A percentile compares a stretch with the other conserved stretches of the same genome.
phyloP scores from a whole-genome alignment of 2,797 vertebrate genomes.

The Manis javanica region DNA sequence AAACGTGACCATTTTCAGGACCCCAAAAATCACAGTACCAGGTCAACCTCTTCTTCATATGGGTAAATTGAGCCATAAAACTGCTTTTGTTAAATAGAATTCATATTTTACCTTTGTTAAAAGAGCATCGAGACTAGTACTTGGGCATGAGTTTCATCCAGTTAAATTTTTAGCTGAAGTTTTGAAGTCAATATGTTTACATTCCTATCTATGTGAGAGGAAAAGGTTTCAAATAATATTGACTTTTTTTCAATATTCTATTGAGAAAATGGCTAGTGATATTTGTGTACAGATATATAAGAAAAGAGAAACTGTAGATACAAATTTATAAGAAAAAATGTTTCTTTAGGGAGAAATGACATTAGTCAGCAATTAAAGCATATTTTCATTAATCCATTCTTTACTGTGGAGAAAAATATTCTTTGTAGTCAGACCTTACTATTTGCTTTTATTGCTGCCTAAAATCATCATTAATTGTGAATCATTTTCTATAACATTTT shows the following conservation, averaged over 20 bases:
- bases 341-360: background rate
- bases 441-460: background rate
- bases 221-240: background rate
- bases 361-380: background rate
- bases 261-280: background rate
- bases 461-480: background rate
- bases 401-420: background rate
- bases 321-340: background rate
- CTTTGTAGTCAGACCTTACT: background rate
- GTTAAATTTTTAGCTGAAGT: background rate
- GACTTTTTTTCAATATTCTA: no score
- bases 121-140: background rate
- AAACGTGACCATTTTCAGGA: background rate
- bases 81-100: background rate
- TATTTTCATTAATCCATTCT: background rate
- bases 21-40: background rate
- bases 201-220: background rate
- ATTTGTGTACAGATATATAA: background rate
- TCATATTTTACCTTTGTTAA: background rate
- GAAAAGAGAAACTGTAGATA: background rate
- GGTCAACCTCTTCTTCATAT: background rate
- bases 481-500: background rate
- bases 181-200: background rate
- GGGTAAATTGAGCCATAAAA: background rate
- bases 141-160: background rate